A percentile compares a stretch with the other conserved stretches of the same genome.
phyloP scores from a whole-genome alignment of 2,888 invertebrate genomes.

The Parnassius smintheus region DNA sequence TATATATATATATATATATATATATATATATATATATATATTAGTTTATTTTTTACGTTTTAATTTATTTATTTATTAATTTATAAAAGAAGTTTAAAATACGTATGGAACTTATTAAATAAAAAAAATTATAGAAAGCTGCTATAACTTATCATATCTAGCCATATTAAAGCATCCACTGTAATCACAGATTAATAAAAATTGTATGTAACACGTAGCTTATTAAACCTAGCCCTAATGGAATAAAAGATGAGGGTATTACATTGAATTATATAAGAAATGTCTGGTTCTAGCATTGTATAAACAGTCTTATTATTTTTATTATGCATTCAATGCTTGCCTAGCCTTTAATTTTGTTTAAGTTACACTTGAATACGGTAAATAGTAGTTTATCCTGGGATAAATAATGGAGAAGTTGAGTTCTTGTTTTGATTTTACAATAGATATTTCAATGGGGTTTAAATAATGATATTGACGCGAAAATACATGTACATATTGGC shows the following conservation, averaged over 20 bases:
- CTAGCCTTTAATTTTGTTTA: slow-evolving; percentile 20
- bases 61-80: too few relatives aligned
- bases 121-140: too few relatives aligned
- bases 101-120: too few relatives aligned
- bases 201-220: neutral
- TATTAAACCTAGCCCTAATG: slow-evolving; percentile 27
- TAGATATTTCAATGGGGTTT: too few relatives aligned
- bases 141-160: neutral
- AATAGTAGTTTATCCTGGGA: slow-evolving; percentile 2
- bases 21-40: too few relatives aligned
- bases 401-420: neutral
- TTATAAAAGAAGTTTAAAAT: too few relatives aligned
- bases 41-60: too few relatives aligned
- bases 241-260: slow-evolving; percentile 33
- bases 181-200: slow-evolving; percentile 11
- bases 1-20: too few relatives aligned
- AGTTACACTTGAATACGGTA: slow-evolving; percentile 3
- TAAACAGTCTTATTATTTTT: slow-evolving; percentile 17
- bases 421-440: too few relatives aligned
- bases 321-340: slow-evolving; percentile 15
- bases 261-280: slow-evolving; percentile 30
- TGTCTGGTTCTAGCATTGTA: slow-evolving; percentile 18
- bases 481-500: too few relatives aligned
- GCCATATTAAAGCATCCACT: neutral
- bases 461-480: too few relatives aligned